phyloP scores from a whole-genome alignment of 2,113 vertebrate genomes.

The Potamarius usumacintae region DNA sequence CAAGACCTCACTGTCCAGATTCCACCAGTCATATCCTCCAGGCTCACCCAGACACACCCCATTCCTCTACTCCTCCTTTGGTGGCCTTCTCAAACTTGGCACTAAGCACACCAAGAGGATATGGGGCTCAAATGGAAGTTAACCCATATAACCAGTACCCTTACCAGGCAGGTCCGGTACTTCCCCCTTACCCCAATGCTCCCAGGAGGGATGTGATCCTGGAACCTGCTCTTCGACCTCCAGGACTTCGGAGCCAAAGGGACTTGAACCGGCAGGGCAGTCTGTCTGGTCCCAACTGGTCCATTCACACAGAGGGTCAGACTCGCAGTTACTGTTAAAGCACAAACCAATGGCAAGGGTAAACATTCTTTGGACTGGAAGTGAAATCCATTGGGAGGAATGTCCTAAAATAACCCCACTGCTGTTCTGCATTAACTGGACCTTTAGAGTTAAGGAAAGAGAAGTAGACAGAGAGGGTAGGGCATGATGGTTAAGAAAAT shows the following conservation, averaged over 20 bases:
- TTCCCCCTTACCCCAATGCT: slow-evolving; percentile 69
- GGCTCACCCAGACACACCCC: slow-evolving; percentile 45
- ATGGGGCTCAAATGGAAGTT: slow-evolving; percentile 34
- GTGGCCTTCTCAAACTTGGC: slow-evolving; percentile 53
- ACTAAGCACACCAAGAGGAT: slow-evolving; percentile 50
- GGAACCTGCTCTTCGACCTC: slow-evolving; percentile 58
- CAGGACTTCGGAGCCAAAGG: slow-evolving; percentile 56
- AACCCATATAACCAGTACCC: slow-evolving; percentile 53
- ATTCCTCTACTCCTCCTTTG: slow-evolving; percentile 45
- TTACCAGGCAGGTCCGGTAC: slow-evolving; percentile 53
- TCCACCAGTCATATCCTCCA: slow-evolving; percentile 39
- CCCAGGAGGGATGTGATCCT: slow-evolving; percentile 65
- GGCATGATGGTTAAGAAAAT: slow-evolving; percentile 37
- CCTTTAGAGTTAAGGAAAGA: slow-evolving; percentile 32
- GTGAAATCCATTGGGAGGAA: slow-evolving; percentile 3
- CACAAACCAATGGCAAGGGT: slow-evolving; percentile 31
- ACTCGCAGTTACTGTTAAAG: slow-evolving; percentile 78
- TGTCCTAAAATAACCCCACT: slow-evolving; percentile 39
- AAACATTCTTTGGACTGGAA: slow-evolving; percentile 15
- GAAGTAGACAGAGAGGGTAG: slow-evolving; percentile 18
- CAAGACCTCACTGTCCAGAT: slow-evolving; percentile 51
- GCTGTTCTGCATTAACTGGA: slow-evolving; percentile 37
- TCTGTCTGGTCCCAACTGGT: slow-evolving; percentile 76
- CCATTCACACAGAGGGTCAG: slow-evolving; percentile 76
- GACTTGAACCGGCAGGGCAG: slow-evolving; percentile 60